Percentiles rank a stretch among this genome's conserved stretches.
phyloP scores from a whole-genome alignment of 2,888 invertebrate species.

The Chymomyza amoena region DNA sequence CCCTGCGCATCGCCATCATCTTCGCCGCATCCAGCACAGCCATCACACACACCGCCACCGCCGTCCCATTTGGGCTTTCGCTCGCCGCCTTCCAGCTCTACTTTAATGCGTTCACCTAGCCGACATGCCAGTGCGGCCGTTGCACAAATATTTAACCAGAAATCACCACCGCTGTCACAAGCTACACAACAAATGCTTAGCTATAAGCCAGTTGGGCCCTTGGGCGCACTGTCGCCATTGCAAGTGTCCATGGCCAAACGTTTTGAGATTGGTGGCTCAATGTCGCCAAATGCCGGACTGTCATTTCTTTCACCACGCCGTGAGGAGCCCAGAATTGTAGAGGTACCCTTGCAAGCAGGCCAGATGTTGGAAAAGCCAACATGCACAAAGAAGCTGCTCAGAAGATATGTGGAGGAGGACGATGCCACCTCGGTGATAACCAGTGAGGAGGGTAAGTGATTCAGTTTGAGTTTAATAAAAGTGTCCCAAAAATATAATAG shows the following conservation, averaged over 20 bases:
- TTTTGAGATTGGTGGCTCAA: constrained; percentile 75
- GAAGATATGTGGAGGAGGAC: constrained; percentile 78
- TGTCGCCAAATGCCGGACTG: constrained; percentile 74
- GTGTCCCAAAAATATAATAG: too few relatives aligned
- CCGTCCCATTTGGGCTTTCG: constrained; percentile 71
- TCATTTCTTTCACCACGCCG: constrained; percentile 77
- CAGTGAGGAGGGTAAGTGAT: constrained; percentile 76
- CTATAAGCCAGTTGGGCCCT: constrained; percentile 75
- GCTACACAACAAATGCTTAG: constrained; percentile 76
- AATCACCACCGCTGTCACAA: constrained; percentile 74
- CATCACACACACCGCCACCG: constrained; percentile 52
- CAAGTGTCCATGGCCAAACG: constrained; percentile 77
- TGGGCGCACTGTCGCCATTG: constrained; percentile 76
- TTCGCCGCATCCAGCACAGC: constrained; percentile 73
- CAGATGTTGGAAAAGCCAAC: constrained; percentile 75
- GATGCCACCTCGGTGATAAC: constrained; percentile 79
- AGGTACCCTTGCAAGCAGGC: constrained; percentile 74
- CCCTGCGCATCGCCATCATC: constrained; percentile 79
- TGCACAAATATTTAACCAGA: constrained; percentile 65
- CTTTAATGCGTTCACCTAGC: constrained; percentile 75
- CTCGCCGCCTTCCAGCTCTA: constrained; percentile 71
- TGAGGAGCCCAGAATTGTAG: constrained; percentile 76
- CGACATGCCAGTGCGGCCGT: constrained; percentile 62
- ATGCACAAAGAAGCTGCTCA: constrained; percentile 77
- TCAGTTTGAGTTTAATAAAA: too few relatives aligned